Base-by-base conservation (phyloP, 2,888 invertebrate genomes). In the Pandemis corylana region DNA sequence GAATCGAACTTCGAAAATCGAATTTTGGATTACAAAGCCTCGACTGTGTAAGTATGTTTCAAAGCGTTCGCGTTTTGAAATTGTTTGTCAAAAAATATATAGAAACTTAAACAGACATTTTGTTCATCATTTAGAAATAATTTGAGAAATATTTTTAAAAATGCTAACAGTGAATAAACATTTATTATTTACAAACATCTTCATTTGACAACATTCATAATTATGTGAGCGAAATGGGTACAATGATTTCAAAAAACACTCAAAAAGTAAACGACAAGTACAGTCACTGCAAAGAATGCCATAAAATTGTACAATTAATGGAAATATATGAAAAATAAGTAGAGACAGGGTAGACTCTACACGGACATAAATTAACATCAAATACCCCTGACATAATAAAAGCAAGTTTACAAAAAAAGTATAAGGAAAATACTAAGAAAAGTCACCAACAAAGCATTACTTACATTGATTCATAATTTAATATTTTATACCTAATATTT, bases 131-230 rank as follows among this genome's bases (percentile, higher is more conserved):
- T 74, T 62, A 44, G 28, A 69, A 61, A 66, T 65, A 62, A 70
- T 42, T 42, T 28, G 15, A 42, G 49, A 51, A 28, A 59, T 9
- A 6, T 15, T 59, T 61, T 61, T 51, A 10, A 42, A 67, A 61
- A 69, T 59, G 12, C 44, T 69, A 74, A 74, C 74, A 74, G 44
- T 70, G 51, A 51, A 74, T 74, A 74, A 74, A 74, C 74, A 70
- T 74, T 69, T 69, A 73, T 42, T 68, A 74, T 74, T 51, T 69
- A 69, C 59, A 74, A 74, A 74, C 69, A 64, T 69, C 28, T 65
- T 69, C 9, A 68, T 53, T 65, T 20, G 65, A 49, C 36, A 69
- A 69, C 59, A 73, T 51, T 59, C 49, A 61, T 61, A 56, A 56
- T 56, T 56, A 56, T 15, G 49, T 46, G 7, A 51, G 13, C 51